phyloP scores from a whole-genome alignment of 2,113 vertebrate species.

The Panthera uncia region DNA sequence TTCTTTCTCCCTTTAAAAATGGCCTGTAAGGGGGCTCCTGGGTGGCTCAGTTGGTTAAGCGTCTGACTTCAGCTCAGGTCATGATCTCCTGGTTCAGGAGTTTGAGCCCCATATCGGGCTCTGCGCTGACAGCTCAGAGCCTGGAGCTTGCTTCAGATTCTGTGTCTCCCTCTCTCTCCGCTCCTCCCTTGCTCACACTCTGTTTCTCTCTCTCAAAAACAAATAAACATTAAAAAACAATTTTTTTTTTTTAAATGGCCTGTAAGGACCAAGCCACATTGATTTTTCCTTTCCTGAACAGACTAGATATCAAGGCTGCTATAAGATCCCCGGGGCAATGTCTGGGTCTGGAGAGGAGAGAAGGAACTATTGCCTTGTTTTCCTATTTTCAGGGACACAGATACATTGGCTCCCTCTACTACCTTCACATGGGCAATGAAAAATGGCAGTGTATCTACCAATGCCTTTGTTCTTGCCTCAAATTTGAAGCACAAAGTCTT shows the following conservation, averaged over 20 bases:
- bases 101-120: too few species aligned
- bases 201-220: too few species aligned
- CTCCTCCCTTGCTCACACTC: too few species aligned
- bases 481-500: constrained; percentile 23
- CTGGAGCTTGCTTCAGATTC: too few species aligned
- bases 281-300: constrained; percentile 24
- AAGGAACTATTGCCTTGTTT: background rate
- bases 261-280: background rate
- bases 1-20: background rate
- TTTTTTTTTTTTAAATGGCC: background rate
- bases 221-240: too few species aligned
- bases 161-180: too few species aligned
- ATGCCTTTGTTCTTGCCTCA: background rate
- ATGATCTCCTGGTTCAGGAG: too few species aligned
- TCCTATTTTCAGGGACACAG: background rate
- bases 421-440: background rate
- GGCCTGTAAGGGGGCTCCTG: too few species aligned
- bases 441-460: background rate
- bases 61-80: too few species aligned
- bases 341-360: background rate
- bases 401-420: background rate
- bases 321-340: background rate
- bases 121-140: too few species aligned
- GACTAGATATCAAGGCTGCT: background rate
- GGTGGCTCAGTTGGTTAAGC: too few species aligned